Evolutionary conservation across 2,888 invertebrate species (phyloP).

Genomic region (Atethmia centrago): DNA sequence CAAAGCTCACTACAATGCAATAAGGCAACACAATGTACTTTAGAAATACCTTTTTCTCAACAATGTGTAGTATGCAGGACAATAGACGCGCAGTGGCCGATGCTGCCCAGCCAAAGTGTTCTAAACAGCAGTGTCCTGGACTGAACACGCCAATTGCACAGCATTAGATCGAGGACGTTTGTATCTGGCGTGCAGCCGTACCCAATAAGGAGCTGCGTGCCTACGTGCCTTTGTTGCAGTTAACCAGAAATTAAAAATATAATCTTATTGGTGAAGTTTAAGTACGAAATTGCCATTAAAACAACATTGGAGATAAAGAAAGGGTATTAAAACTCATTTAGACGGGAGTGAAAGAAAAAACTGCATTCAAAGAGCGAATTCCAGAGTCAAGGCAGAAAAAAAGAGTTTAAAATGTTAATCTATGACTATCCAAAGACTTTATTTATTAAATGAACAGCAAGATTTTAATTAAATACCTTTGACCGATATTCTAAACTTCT

Average conservation of each 20-base stretch:
- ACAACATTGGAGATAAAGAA: conserved; percentile 1
- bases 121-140: conserved; percentile 63
- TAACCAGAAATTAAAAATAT: conserved; percentile 52
- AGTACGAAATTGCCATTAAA: conserved; percentile 10
- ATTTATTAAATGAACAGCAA: conserved; percentile 37
- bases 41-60: conserved; percentile 34
- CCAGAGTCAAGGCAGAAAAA: not conserved
- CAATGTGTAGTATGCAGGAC: conserved; percentile 58
- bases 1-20: conserved; percentile 8
- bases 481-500: conserved; percentile 44
- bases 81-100: conserved; percentile 51
- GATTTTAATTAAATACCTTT: conserved; percentile 55
- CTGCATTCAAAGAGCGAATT: not conserved
- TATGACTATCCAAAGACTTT: conserved; percentile 22
- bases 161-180: conserved; percentile 68
- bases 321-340: not conserved
- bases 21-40: conserved; percentile 43
- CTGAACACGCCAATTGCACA: conserved; percentile 70
- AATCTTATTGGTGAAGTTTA: conserved; percentile 16
- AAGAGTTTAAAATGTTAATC: not conserved
- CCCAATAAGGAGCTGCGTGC: conserved; percentile 61
- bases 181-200: conserved; percentile 58
- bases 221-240: conserved; percentile 55
- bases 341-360: not conserved
- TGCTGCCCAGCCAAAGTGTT: conserved; percentile 61